These are phyloP conservation scores for Apotomis capreana DNA, from an alignment of 2,888 invertebrate genomes.

Conservation along the genomic window DNA sequence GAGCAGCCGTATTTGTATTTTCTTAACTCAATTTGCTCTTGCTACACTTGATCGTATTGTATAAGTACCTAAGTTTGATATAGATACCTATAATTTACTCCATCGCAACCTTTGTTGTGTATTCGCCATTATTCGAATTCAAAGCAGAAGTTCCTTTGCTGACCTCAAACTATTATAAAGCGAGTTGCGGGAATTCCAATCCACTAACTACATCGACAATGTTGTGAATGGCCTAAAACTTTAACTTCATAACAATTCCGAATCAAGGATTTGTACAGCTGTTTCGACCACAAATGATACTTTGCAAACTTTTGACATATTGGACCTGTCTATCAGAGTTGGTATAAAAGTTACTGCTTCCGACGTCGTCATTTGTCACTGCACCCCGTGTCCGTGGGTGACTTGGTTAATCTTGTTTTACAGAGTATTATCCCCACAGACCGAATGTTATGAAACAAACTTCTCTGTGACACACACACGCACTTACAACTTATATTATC, in stretches of 20 bases:
- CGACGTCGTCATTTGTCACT: slow-evolving; percentile 66
- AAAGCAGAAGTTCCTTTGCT: slow-evolving; percentile 13
- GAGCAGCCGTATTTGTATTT: background rate
- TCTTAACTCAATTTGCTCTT: background rate
- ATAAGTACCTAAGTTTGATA: slow-evolving; percentile 46
- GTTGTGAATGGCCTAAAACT: slow-evolving; percentile 18
- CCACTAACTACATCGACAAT: slow-evolving; percentile 12
- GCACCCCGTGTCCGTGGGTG: slow-evolving; percentile 49
- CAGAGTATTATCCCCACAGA: slow-evolving; percentile 63
- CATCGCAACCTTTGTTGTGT: background rate
- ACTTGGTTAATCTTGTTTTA: slow-evolving; percentile 67
- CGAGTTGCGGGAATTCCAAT: slow-evolving; percentile 9
- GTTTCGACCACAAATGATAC: slow-evolving; percentile 47
- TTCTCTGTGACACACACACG: slow-evolving; percentile 52
- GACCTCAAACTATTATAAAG: slow-evolving; percentile 15
- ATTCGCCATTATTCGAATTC: slow-evolving; percentile 2
- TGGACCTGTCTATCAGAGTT: slow-evolving; percentile 33
- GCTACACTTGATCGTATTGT: background rate
- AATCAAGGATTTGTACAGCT: slow-evolving; percentile 23
- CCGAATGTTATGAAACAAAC: slow-evolving; percentile 56
- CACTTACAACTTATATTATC: slow-evolving; percentile 48
- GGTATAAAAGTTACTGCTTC: slow-evolving; percentile 52
- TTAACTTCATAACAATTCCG: slow-evolving; percentile 8
- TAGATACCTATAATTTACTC: slow-evolving; percentile 10
- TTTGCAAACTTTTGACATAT: slow-evolving; percentile 51